A percentile compares a stretch with the other conserved stretches of the same genome.
Conservation (phyloP, 2,113 vertebrate genomes). For the Heliornis fulica region DNA sequence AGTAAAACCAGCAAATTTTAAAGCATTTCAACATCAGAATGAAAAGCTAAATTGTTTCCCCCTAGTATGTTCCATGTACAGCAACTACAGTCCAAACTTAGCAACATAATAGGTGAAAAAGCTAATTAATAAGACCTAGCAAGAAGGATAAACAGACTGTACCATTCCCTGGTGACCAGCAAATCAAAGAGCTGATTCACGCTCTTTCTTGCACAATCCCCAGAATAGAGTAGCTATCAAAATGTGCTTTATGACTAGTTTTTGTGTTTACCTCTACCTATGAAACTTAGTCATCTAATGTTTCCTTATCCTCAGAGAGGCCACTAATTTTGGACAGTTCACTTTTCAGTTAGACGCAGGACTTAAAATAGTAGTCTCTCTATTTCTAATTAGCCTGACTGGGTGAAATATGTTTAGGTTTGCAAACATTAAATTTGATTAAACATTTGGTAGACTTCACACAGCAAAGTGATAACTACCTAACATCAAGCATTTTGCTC, state of each 20-base stretch:
- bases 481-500: neutral
- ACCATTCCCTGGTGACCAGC: neutral
- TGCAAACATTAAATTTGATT: neutral
- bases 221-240: neutral
- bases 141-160: neutral
- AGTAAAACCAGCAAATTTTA: neutral
- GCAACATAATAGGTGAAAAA: neutral
- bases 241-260: neutral
- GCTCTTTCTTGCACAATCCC: neutral
- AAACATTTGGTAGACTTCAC: neutral
- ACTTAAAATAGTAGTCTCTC: neutral
- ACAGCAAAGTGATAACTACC: neutral
- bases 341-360: neutral
- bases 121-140: neutral
- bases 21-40: neutral
- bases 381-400: neutral
- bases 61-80: neutral
- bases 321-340: neutral
- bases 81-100: neutral
- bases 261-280: neutral
- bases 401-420: neutral
- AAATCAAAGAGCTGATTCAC: neutral
- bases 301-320: neutral
- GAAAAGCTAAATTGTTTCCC: neutral
- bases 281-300: neutral